Percentiles rank a stretch among this genome's conserved stretches.
Conservation (phyloP, 1,140 invertebrate genomes). For the Danaus plexippus region DNA sequence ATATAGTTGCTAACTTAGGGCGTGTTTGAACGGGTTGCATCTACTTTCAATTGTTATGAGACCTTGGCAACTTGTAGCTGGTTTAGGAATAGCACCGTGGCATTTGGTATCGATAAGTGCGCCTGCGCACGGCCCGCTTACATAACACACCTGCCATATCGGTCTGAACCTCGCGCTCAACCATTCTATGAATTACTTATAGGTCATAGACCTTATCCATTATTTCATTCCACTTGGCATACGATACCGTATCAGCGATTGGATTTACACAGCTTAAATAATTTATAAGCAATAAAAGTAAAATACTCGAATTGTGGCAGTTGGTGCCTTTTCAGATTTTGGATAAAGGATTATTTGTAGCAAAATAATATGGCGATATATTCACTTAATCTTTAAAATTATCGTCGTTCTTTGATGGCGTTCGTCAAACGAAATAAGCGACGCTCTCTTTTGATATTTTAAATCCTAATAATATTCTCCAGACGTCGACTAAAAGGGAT, state of each 20-base stretch:
- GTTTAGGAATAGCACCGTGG: conserved; percentile 53
- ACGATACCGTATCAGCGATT: conserved; percentile 25
- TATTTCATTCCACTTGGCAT: conserved; percentile 46
- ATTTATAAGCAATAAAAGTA: conserved; percentile 14
- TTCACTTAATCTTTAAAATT: conserved; percentile 27
- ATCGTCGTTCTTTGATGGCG: conserved; percentile 23
- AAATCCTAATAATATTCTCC: conserved; percentile 52
- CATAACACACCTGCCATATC: conserved; percentile 70
- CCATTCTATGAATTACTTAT: conserved; percentile 69
- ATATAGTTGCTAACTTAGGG: too few species aligned
- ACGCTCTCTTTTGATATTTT: conserved; percentile 40
- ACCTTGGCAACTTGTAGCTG: conserved; percentile 49
- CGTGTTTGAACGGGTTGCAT: conserved; percentile 23
- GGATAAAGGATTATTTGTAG: too few species aligned
- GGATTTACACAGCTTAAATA: conserved; percentile 23
- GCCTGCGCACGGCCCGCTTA: conserved; percentile 50
- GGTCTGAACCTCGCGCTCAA: conserved; percentile 60
- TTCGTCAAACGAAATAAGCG: conserved; percentile 13
- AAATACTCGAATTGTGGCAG: background rate
- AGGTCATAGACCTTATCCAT: conserved; percentile 65
- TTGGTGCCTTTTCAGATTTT: too few species aligned
- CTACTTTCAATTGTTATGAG: conserved; percentile 56
- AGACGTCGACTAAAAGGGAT: conserved; percentile 39
- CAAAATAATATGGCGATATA: background rate
- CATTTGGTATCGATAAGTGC: conserved; percentile 54